These are phyloP conservation scores for Pardosa pseudoannulata DNA, from an alignment of 2,888 invertebrate genomes.

Conservation along the genomic window DNA sequence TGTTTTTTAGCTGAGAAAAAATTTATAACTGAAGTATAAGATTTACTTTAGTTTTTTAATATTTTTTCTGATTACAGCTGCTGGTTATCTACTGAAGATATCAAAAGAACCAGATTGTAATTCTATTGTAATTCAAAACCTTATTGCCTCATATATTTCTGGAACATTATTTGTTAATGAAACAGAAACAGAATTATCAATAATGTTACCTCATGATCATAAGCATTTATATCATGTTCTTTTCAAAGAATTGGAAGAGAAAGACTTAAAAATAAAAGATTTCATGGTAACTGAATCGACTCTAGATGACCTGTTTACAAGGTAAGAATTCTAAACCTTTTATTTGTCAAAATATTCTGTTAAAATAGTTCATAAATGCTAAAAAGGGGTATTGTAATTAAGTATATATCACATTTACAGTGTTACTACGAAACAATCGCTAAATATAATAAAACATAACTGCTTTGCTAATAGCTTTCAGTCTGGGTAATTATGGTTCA, in stretches of 20 bases:
- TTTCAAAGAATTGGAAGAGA: slow-evolving; percentile 16
- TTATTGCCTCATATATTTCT: neutral
- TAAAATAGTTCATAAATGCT: no score
- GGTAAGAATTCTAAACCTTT: neutral
- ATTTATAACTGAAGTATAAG: no score
- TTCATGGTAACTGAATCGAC: neutral
- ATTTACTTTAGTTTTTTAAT: no score
- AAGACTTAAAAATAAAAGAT: neutral
- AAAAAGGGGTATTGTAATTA: no score
- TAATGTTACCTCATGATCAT: slow-evolving; percentile 2
- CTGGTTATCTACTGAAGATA: slow-evolving; percentile 21
- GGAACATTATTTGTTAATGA: neutral
- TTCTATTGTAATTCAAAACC: neutral
- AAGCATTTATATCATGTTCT: neutral
- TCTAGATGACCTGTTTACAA: slow-evolving; percentile 22
- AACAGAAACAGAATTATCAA: neutral
- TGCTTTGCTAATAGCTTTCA: no score
- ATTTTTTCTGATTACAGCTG: no score
- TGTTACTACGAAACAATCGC: no score
- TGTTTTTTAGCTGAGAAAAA: no score
- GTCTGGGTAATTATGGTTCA: no score
- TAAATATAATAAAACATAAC: no score
- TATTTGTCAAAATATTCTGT: no score
- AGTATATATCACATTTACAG: no score
- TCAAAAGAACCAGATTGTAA: slow-evolving; percentile 8